phyloP scores from a whole-genome alignment of 2,797 vertebrate species.

The Falco novaeseelandiae region DNA sequence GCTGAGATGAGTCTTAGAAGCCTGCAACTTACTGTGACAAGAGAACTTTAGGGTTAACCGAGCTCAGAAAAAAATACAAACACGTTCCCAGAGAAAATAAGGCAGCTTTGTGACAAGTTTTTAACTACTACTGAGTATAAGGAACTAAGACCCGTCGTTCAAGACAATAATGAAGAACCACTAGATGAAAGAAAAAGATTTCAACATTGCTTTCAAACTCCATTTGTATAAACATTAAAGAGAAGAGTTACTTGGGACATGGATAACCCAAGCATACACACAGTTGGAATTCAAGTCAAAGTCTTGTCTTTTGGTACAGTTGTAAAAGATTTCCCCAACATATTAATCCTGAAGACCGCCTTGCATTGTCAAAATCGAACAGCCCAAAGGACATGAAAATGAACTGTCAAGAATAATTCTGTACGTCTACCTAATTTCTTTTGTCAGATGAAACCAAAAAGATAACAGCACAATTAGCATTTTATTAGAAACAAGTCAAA shows the following conservation, averaged over 20 bases:
- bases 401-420: neutral
- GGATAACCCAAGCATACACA: neutral
- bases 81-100: neutral
- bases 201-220: neutral
- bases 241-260: neutral
- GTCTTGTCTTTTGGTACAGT: neutral
- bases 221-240: neutral
- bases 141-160: neutral
- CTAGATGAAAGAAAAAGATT: neutral
- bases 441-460: neutral
- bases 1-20: neutral
- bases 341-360: neutral
- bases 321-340: neutral
- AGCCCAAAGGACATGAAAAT: neutral
- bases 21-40: neutral
- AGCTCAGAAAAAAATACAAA: neutral
- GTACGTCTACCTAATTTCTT: neutral
- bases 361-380: neutral
- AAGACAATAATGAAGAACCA: neutral
- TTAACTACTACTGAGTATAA: neutral
- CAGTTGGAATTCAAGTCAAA: neutral
- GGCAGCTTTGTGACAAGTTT: neutral
- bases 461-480: neutral
- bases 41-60: neutral
- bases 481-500: conserved; percentile 29